A percentile compares a stretch with the other conserved stretches of the same genome.
Evolutionary conservation across 2,113 vertebrate genomes (phyloP).

Genomic region (Rhinolophus ferrumequinum): DNA sequence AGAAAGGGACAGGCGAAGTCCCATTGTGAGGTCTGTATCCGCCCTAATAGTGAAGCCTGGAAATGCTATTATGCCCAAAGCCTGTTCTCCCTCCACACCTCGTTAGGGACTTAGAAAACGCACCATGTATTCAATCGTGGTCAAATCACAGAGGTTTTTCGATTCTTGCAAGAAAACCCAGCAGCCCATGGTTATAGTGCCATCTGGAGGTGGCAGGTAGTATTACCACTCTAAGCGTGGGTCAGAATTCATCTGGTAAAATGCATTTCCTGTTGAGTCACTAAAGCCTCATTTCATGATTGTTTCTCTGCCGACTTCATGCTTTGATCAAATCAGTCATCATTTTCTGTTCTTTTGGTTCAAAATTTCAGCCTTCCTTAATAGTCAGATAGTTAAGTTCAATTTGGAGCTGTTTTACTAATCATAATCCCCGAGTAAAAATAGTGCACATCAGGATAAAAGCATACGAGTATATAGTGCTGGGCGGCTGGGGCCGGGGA

Average conservation of each 20-base stretch:
- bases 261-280: conserved; percentile 51
- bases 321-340: neutral
- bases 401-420: neutral
- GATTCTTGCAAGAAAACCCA: neutral
- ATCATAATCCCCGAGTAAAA: neutral
- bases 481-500: neutral
- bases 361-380: neutral
- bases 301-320: neutral
- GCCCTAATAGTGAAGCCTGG: neutral
- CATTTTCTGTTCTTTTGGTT: conserved; percentile 7
- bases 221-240: neutral
- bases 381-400: neutral
- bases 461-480: rapidly evolving
- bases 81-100: neutral
- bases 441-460: neutral
- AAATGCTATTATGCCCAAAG: neutral
- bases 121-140: neutral
- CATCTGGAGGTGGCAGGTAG: conserved; percentile 38
- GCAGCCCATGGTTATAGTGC: neutral
- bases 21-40: neutral
- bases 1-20: neutral
- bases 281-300: neutral
- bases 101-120: neutral
- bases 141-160: neutral
- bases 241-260: neutral